Percentiles rank a stretch among this genome's conserved stretches.
These are phyloP conservation scores for Allophyes oxyacanthae DNA, from an alignment of 2,888 invertebrate genomes.

Conservation along the genomic window DNA sequence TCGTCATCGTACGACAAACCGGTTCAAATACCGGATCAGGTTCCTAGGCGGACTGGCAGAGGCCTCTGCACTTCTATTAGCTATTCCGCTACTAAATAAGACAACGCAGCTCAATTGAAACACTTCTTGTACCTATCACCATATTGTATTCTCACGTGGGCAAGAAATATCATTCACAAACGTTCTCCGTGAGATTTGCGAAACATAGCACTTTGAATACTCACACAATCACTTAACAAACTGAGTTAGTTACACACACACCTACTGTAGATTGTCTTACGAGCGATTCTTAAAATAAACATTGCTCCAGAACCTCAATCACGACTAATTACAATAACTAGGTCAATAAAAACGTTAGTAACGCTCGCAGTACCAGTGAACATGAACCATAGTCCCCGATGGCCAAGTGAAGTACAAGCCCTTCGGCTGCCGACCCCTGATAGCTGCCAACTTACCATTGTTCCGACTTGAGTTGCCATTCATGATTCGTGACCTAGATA, in stretches of 20 bases:
- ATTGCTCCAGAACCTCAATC: too few species aligned
- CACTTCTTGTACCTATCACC: neutral
- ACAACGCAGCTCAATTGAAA: constrained; percentile 7
- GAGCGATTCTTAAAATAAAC: too few species aligned
- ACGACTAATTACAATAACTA: too few species aligned
- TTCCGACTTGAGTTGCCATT: constrained; percentile 8
- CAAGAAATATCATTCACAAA: neutral
- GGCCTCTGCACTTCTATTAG: constrained; percentile 5
- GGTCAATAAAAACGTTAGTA: constrained; percentile 4
- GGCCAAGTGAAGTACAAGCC: constrained; percentile 12
- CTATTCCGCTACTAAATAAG: constrained; percentile 5
- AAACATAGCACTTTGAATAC: too few species aligned
- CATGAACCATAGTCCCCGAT: constrained; percentile 26
- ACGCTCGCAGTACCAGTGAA: constrained; percentile 9
- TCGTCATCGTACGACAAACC: constrained; percentile 16
- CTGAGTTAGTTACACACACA: too few species aligned
- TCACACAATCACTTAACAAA: too few species aligned
- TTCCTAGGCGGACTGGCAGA: constrained; percentile 30
- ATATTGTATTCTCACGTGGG: neutral
- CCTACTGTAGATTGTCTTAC: too few species aligned
- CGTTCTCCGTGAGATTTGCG: too few species aligned
- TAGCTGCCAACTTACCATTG: constrained; percentile 32
- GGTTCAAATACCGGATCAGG: constrained; percentile 17
- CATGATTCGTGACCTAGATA: constrained; percentile 14
- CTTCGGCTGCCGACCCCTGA: constrained; percentile 38